Conservation (phyloP, 2,888 invertebrate species). For the Melitaea athalia region DNA sequence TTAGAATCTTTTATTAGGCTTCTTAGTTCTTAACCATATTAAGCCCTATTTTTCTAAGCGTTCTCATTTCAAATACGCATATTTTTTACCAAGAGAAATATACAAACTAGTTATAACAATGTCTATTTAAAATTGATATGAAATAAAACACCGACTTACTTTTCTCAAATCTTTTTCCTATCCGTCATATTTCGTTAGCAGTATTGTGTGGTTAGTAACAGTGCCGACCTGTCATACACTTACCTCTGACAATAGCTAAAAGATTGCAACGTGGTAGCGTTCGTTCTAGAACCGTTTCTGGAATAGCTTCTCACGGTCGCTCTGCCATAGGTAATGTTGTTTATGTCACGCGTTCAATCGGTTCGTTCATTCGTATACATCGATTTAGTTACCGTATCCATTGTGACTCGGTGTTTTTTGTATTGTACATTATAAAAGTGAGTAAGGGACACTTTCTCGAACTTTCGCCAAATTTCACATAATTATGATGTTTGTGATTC, state of each 20-base stretch:
- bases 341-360: slow-evolving; percentile 46
- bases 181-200: slow-evolving; percentile 1
- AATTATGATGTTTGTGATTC: no score
- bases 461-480: no score
- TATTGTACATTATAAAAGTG: background rate
- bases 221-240: slow-evolving; percentile 30
- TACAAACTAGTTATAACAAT: no score
- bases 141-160: background rate
- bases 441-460: no score
- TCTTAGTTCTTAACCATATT: no score
- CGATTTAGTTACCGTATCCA: slow-evolving; percentile 22
- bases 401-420: slow-evolving; percentile 4
- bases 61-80: no score
- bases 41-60: no score
- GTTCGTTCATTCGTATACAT: slow-evolving; percentile 39
- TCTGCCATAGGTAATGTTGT: slow-evolving; percentile 50
- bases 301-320: slow-evolving; percentile 48
- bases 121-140: no score
- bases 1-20: no score
- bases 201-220: slow-evolving; percentile 9
- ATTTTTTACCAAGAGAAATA: no score
- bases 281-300: slow-evolving; percentile 38
- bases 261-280: slow-evolving; percentile 40
- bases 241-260: slow-evolving; percentile 37
- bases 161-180: background rate